Base-by-base conservation (phyloP, 2,113 vertebrate species). In the Bothrops jararaca region DNA sequence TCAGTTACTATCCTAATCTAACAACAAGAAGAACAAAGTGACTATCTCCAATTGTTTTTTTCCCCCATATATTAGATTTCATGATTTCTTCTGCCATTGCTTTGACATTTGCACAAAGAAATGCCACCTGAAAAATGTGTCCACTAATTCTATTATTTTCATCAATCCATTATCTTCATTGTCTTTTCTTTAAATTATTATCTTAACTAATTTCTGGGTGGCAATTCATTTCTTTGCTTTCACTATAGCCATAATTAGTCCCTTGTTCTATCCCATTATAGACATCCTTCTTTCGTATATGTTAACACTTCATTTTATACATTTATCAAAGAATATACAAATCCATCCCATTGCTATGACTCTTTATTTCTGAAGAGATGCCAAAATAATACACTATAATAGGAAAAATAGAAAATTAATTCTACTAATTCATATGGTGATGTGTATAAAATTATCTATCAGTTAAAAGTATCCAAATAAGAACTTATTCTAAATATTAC, bases 51-150 rank as follows among this genome's bases (percentile, higher is more conserved):
- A 94, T 91, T 95, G 93, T 95, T 90, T 95, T 52, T 89, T 96
- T n/a, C n/a, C n/a, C 88, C 92, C 95, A 95, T 92, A 57, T 96
- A 94, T 96, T 95, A 97, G 94, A 96, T 96, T 96, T 96, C 92
- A 95, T 92, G 92, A 93, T 96, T 96, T 87, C 93, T 95, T 96
- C 94, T 95, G 94, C 92, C 94, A 92, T 93, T 95, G 93, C 69
- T 96, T 96, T 95, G 95, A 96, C 94, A 95, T 96, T 92, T 89
- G 29, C 93, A 95, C 95, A 94, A 96, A 95, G 93, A 96, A 97
- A 92, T 95, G 96, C 90, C 94, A 64, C 93, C 94, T 96, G 87
- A 96, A 95, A 58, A 92, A 90, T 90, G 95, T 96, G 95, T 92
- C 94, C 80, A 95, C 95, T 95, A 96, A 95, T 97, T 91, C 53